Percentiles rank a stretch among this genome's conserved stretches.
Evolutionary conservation across 2,888 invertebrate genomes (phyloP).

Genomic region (Calliphora vomitoria): DNA sequence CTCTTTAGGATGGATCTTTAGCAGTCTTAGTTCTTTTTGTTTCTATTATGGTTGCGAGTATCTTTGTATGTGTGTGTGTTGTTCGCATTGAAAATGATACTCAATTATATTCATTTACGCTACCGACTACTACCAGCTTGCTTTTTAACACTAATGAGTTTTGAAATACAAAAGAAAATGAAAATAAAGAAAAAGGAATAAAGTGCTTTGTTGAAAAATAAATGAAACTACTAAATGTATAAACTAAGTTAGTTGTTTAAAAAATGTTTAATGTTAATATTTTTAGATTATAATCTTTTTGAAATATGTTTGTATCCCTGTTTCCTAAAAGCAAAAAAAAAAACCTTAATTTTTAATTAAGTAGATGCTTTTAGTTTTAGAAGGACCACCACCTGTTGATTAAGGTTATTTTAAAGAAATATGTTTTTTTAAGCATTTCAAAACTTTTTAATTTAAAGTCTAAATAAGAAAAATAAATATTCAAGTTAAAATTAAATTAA

Average conservation of each 20-base stretch:
- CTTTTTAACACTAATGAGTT: conserved; percentile 65
- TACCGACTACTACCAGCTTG: conserved; percentile 14
- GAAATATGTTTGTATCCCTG: neutral
- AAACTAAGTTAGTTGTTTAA: neutral
- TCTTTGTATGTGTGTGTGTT: neutral
- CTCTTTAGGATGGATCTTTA: neutral
- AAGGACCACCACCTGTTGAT: neutral
- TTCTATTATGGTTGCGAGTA: conserved; percentile 28
- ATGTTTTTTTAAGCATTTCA: neutral
- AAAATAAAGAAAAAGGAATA: neutral
- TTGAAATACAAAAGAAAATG: conserved; percentile 55
- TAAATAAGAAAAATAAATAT: no score
- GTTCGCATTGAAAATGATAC: conserved; percentile 50
- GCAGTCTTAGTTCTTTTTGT: neutral
- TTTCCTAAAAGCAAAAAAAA: neutral
- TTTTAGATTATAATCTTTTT: neutral
- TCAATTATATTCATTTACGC: conserved; percentile 68
- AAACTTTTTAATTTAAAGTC: no score
- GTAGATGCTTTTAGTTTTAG: neutral
- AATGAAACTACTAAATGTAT: neutral
- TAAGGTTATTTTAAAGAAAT: neutral
- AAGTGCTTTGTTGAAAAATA: conserved; percentile 21
- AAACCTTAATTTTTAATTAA: neutral
- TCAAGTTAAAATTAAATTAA: no score
- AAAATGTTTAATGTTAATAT: neutral